Base-by-base conservation (phyloP, 2,888 invertebrate genomes). In the Drosophila nigritarsus region DNA sequence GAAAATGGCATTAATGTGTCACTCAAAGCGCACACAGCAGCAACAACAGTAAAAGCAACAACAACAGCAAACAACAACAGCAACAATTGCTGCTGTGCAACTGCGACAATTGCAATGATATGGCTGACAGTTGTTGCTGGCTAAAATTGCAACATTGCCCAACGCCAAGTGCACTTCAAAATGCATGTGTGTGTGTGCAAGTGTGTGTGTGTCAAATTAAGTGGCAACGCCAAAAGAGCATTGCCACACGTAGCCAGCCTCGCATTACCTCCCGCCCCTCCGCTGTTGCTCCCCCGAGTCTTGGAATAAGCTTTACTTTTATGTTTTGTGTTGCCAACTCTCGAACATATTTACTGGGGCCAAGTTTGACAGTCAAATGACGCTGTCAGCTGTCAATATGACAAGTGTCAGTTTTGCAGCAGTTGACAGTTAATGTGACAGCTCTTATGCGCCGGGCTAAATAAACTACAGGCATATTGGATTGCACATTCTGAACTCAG, bases 321-420 rank as follows among this genome's bases (percentile, higher is more conserved):
- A 42, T 59, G 42, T 30, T 67, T 30, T 67, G 49, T 11, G 36
- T 48, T 74, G 75, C 53, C 72, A 77, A 60, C 75, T 69, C 81
- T 78, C 74, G 58, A 67, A 59, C 78, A 70, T 67, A 75, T 78
- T 69, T 71, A 50, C 58, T 70, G 67, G 66, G 65, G 54, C 80
- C 66, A 76, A 71, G 90, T 79, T 82, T 91, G 92, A 91, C 91
- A 91, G 90, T 80, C 88, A 91, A 91, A 91, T 91, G 91, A 91
- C 92, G 91, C 91, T 91, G 91, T 91, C 91, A 91, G 81, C 80
- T 91, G 92, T 91, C 91, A 91, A 91, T 91, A 92, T 91, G 91
- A 91, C 91, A 91, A 91, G 91, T 91, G 92, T 89, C 91, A 91
- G 73, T 73, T 90, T 87, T 87, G 84, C 91, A 91, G 82, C 87